phyloP scores from a whole-genome alignment of 2,113 vertebrate species.

The Miniopterus natalensis region DNA sequence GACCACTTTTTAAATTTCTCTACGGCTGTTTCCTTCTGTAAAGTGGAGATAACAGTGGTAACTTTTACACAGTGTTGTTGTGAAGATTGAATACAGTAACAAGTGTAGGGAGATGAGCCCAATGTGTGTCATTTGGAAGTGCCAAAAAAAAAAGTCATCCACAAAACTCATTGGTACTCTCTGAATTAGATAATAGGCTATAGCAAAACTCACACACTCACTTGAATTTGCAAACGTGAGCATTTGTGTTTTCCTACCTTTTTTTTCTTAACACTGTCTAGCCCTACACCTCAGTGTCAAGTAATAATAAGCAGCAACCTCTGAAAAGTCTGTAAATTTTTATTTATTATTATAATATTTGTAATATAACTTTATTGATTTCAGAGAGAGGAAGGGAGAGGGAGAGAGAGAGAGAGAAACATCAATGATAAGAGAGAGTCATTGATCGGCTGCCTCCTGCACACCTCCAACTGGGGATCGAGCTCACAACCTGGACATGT shows the following conservation, averaged over 20 bases:
- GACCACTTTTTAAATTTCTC: background rate
- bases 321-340: conserved; percentile 59
- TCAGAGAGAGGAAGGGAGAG: no score
- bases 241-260: background rate
- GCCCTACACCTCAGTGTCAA: background rate
- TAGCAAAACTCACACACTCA: background rate
- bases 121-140: background rate
- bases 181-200: conserved; percentile 1
- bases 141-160: background rate
- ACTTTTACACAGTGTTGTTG: background rate
- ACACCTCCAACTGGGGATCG: no score
- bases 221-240: background rate
- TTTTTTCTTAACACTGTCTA: background rate
- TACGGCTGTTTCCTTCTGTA: conserved; percentile 26
- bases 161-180: background rate
- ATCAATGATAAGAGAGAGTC: no score
- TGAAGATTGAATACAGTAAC: conserved; percentile 1
- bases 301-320: conserved; percentile 36
- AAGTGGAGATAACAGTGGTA: background rate
- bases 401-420: no score
- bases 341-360: background rate
- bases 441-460: no score
- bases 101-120: background rate
- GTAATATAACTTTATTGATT: no score
- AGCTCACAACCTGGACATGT: no score